Conservation (phyloP, 2,797 vertebrate genomes). For the Hybognathus amarus region DNA sequence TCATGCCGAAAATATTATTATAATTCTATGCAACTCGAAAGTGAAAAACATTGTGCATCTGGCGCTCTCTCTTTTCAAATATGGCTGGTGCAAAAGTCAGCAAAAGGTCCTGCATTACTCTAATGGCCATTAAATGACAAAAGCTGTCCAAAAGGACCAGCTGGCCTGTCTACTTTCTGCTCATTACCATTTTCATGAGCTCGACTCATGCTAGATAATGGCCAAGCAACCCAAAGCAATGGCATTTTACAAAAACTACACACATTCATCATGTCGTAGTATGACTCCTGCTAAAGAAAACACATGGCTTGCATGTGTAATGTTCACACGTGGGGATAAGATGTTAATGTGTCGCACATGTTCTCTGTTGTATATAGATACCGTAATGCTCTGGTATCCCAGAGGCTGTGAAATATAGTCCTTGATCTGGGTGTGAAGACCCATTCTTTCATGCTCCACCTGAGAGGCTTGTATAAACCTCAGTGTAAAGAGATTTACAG, state of each 20-base stretch:
- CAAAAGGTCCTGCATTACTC: slow-evolving; percentile 48
- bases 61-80: slow-evolving; percentile 28
- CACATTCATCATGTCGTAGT: slow-evolving; percentile 44
- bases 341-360: neutral
- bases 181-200: slow-evolving; percentile 49
- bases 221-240: slow-evolving; percentile 36
- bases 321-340: neutral
- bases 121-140: slow-evolving; percentile 54
- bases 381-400: neutral
- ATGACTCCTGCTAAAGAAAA: slow-evolving; percentile 38
- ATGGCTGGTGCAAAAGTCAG: slow-evolving; percentile 29
- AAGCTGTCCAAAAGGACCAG: slow-evolving; percentile 51
- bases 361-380: slow-evolving; percentile 2
- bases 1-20: neutral
- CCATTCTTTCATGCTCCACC: slow-evolving; percentile 8
- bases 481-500: slow-evolving; percentile 10
- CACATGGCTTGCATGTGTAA: slow-evolving; percentile 31
- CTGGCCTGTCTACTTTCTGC: slow-evolving; percentile 34
- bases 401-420: neutral
- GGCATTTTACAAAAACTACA: slow-evolving; percentile 45
- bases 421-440: neutral
- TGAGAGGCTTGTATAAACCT: slow-evolving; percentile 18
- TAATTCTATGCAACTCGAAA: neutral
- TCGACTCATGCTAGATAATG: slow-evolving; percentile 43
- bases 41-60: slow-evolving; percentile 18